Evolutionary conservation across 2,113 vertebrate species (phyloP).

Genomic region (Scomber colias): DNA sequence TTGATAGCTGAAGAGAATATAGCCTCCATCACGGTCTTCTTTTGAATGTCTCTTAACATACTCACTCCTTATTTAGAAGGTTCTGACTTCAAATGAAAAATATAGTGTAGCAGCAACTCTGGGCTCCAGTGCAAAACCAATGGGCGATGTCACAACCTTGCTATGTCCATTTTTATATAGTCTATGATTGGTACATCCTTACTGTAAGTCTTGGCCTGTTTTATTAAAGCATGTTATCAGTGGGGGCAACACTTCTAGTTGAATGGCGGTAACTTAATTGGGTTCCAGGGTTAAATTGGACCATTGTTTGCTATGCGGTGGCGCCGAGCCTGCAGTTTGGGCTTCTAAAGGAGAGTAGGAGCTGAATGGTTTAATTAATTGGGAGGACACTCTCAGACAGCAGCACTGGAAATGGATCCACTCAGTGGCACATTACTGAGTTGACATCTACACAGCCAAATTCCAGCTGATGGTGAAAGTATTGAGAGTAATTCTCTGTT

Average conservation of each 20-base stretch:
- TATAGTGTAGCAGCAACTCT: too few species aligned
- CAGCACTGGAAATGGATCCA: slow-evolving; percentile 12
- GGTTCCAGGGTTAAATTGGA: slow-evolving; percentile 60
- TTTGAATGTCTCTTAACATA: too few species aligned
- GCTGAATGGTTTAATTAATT: slow-evolving; percentile 27
- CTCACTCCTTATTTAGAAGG: too few species aligned
- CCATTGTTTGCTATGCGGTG: slow-evolving; percentile 49
- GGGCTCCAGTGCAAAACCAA: too few species aligned
- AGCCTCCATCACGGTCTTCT: too few species aligned
- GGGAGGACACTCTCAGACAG: slow-evolving; percentile 14
- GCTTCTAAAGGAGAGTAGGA: slow-evolving; percentile 15
- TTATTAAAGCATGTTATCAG: neutral
- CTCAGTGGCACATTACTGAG: neutral
- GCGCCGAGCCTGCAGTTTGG: slow-evolving; percentile 32
- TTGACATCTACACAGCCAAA: neutral
- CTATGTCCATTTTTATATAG: too few species aligned
- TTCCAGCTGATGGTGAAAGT: slow-evolving; percentile 11
- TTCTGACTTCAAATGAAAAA: too few species aligned
- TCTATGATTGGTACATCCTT: neutral
- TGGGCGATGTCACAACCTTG: too few species aligned
- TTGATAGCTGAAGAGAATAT: too few species aligned
- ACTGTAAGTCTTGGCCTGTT: neutral
- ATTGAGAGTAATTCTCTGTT: slow-evolving; percentile 9
- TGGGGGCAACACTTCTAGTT: neutral
- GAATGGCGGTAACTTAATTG: slow-evolving; percentile 50